Evolutionary conservation across 2,888 invertebrate genomes (phyloP).

Genomic region (Frankliniella fusca): DNA sequence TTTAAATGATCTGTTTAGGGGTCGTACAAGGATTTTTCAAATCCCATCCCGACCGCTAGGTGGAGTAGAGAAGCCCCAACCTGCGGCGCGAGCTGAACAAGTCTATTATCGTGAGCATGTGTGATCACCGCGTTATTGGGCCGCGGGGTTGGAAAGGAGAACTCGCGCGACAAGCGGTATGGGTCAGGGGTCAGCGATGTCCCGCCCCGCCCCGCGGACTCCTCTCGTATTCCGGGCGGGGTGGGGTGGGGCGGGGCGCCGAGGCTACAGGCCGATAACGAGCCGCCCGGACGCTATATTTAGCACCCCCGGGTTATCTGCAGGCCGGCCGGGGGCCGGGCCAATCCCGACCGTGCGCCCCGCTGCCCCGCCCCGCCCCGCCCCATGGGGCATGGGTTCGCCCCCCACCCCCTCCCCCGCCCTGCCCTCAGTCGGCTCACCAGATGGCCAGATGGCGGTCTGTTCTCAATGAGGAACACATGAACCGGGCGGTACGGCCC

Average conservation of each 20-base stretch:
- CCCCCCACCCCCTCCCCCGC: not conserved
- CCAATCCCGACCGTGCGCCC: not conserved
- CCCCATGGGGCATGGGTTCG: not conserved
- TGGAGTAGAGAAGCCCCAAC: too few relatives aligned
- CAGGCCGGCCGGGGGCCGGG: not conserved
- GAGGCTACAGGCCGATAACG: not conserved
- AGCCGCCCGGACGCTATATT: not conserved
- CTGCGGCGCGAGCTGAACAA: too few relatives aligned
- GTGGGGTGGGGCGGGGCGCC: not conserved
- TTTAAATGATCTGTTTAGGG: too few relatives aligned
- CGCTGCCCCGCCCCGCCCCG: not conserved
- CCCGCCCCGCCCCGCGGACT: too few relatives aligned
- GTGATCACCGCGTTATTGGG: too few relatives aligned
- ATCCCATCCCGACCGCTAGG: too few relatives aligned
- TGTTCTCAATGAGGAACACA: conserved; percentile 10
- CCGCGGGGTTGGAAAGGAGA: too few relatives aligned
- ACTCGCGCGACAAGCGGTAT: too few relatives aligned
- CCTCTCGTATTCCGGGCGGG: too few relatives aligned
- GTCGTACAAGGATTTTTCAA: too few relatives aligned
- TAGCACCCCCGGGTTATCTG: not conserved
- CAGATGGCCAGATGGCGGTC: not conserved
- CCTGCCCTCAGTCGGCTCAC: not conserved
- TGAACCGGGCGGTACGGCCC: not conserved
- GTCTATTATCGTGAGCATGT: too few relatives aligned
- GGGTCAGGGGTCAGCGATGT: too few relatives aligned